These are phyloP conservation scores for Cetoscarus ocellatus DNA, from an alignment of 2,797 vertebrate genomes.

Conservation along the genomic window DNA sequence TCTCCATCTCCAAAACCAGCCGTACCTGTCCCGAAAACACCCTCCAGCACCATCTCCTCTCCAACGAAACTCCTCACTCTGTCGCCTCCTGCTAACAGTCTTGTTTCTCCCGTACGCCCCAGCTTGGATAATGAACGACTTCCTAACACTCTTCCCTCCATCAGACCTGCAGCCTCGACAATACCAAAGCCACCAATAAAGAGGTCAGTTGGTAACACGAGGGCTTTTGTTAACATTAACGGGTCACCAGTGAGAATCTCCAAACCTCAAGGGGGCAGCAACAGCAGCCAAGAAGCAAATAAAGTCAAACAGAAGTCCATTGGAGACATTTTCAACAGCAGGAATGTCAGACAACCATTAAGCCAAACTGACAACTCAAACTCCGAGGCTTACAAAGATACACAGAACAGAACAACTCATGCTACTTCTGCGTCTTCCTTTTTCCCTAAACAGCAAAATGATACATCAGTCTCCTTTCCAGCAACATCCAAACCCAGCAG, in stretches of 20 bases:
- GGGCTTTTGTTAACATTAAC: slow-evolving; percentile 80
- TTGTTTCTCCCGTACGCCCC: slow-evolving; percentile 10
- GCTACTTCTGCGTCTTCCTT: slow-evolving; percentile 22
- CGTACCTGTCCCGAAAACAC: slow-evolving; percentile 20
- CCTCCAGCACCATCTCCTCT: slow-evolving; percentile 43
- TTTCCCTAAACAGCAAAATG: slow-evolving; percentile 25
- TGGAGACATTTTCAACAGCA: slow-evolving; percentile 67
- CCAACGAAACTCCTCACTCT: slow-evolving; percentile 29
- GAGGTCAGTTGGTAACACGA: slow-evolving; percentile 80
- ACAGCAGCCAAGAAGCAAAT: slow-evolving; percentile 6
- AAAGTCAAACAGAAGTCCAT: slow-evolving; percentile 74
- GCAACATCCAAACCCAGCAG: background rate
- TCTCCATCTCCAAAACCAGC: slow-evolving; percentile 44
- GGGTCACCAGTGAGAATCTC: slow-evolving; percentile 85
- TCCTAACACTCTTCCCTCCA: slow-evolving; percentile 20
- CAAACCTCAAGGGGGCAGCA: slow-evolving; percentile 39
- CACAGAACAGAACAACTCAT: background rate
- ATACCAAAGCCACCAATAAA: slow-evolving; percentile 54
- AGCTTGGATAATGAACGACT: background rate
- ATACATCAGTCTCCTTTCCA: slow-evolving; percentile 10
- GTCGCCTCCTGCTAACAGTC: slow-evolving; percentile 15
- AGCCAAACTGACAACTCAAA: slow-evolving; percentile 23
- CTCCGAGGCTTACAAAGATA: slow-evolving; percentile 19
- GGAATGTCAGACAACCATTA: slow-evolving; percentile 24
- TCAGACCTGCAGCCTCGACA: background rate